Evolutionary conservation across 2,888 invertebrate species (phyloP).

Genomic region (Hydrotaea cyrtoneurina): DNA sequence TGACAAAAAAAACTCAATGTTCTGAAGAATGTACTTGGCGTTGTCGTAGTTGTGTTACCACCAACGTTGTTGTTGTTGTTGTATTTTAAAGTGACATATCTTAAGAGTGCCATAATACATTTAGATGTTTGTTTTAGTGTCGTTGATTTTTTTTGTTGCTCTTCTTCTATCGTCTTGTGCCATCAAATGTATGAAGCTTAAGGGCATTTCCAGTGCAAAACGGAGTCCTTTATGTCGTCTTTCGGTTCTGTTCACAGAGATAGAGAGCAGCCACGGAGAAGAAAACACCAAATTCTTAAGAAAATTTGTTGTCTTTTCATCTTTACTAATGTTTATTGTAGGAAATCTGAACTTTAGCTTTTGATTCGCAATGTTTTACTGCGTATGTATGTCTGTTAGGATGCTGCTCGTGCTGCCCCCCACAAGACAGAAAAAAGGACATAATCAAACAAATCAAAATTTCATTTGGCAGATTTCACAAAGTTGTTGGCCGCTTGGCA

Average conservation of each 20-base stretch:
- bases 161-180: not conserved
- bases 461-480: constrained; percentile 22
- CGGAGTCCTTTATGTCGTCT: constrained; percentile 45
- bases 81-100: constrained; percentile 61
- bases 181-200: constrained; percentile 40
- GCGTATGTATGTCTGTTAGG: not conserved
- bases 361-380: not conserved
- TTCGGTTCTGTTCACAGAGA: not conserved
- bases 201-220: constrained; percentile 53
- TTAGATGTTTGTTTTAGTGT: constrained; percentile 53
- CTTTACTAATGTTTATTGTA: constrained; percentile 38
- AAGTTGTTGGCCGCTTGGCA: not conserved
- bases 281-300: constrained; percentile 31
- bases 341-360: constrained; percentile 49
- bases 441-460: constrained; percentile 53
- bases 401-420: not conserved
- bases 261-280: not conserved
- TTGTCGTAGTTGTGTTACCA: constrained; percentile 30
- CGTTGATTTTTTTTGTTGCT: constrained; percentile 1
- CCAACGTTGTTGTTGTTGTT: too few species aligned
- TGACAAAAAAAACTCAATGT: constrained; percentile 27
- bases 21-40: not conserved
- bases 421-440: constrained; percentile 24
- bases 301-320: constrained; percentile 40
- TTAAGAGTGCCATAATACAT: constrained; percentile 66